Evolutionary conservation across 2,113 vertebrate species (phyloP).

Genomic region (Seriola rivoliana): DNA sequence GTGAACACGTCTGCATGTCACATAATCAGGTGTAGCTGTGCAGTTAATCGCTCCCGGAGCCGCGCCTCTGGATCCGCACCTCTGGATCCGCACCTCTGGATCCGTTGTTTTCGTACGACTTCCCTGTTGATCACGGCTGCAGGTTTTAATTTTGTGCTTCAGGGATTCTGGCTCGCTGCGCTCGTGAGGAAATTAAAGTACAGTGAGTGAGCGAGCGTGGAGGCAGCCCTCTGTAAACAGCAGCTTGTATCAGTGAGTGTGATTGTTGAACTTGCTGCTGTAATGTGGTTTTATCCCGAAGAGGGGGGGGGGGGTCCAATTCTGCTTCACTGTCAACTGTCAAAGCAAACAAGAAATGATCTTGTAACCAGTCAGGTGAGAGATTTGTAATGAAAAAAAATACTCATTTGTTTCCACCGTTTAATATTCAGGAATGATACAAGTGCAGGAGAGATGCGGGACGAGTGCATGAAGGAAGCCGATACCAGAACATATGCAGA

Average conservation of each 20-base stretch:
- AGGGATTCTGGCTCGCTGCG: conserved; percentile 31
- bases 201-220: neutral
- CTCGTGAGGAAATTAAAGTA: conserved; percentile 37
- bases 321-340: conserved; percentile 13
- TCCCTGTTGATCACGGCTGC: conserved; percentile 39
- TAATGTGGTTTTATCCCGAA: neutral
- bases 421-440: conserved; percentile 3
- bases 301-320: neutral
- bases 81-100: conserved; percentile 9
- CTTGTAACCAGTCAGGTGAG: neutral
- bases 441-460: neutral
- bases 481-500: neutral
- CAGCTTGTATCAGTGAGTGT: neutral
- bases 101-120: conserved; percentile 12
- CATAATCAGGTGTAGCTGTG: conserved; percentile 10
- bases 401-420: conserved; percentile 12
- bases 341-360: conserved; percentile 18
- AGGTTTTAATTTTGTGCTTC: conserved; percentile 58
- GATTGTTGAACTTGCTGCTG: conserved; percentile 19
- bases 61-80: conserved; percentile 1
- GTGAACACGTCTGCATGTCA: neutral
- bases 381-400: conserved; percentile 3
- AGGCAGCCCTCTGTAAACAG: conserved; percentile 31
- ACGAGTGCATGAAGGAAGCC: neutral
- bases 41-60: conserved; percentile 8